Base-by-base conservation (phyloP, 2,888 invertebrate species). In the Aphidius colemani region DNA sequence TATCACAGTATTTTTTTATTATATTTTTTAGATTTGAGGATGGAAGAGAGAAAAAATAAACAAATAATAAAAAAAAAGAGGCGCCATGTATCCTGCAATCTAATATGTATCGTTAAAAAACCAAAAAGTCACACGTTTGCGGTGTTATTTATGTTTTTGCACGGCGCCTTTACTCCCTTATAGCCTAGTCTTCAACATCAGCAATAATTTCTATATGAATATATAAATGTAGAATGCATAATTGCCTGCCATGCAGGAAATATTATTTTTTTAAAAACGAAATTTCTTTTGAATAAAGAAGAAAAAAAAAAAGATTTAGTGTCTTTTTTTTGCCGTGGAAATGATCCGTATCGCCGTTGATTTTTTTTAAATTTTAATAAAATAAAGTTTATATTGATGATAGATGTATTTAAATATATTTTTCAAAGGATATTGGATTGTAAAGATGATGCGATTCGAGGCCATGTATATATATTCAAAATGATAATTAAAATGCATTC, bases 401-500 rank as follows among this genome's bases (percentile, higher is more conserved):
- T 58, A 45, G 39, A 39, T 46, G 39, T 46, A 57, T 10, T 39
- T 46, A 39, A 9, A 30, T 30, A 30, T 30, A 5, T 30, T 30
- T 30, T 30, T 30, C 5, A 30, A 30, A 5, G 30, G 5, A 30
- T 30, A 30, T 30, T 30, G 11, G 43, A 53, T n/a, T 49, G 40
- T 11, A 11, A 55, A 55, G 41, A 55, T 55, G 7, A 55, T 43
- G 11, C 45, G 55, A 61, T 65, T 60, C 64, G 66, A 66, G 69
- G 66, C 64, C 66, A 66, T 5, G 5, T 30, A 30, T 30, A 30
- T 30, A 5, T 30, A 30, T 68, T 68, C 69, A 72, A 71, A 67
- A 69, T 69, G 71, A 75, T 77, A 77, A 77, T 77, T 77, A 77
- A 77, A 77, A 77, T 74, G 72, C 77, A 75, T 77, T 75, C 73